phyloP scores from a whole-genome alignment of 2,888 invertebrate species.

The Bembecia ichneumoniformis region DNA sequence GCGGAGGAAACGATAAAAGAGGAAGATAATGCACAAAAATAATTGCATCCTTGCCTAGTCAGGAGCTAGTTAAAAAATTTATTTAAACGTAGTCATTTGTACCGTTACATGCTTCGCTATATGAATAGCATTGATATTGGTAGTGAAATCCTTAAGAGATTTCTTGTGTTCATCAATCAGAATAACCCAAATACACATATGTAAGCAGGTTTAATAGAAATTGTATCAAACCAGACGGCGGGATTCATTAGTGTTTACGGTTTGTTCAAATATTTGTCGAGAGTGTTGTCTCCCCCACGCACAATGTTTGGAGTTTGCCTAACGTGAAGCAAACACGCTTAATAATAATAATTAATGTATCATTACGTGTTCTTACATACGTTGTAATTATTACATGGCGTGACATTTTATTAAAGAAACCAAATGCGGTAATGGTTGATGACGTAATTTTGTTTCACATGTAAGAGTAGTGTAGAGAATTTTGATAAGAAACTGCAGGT shows the following conservation, averaged over 20 bases:
- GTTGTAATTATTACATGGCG: background rate
- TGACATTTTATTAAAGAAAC: background rate
- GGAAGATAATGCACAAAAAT: too few species aligned
- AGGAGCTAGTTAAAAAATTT: too few species aligned
- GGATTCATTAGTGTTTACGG: background rate
- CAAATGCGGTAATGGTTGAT: too few species aligned
- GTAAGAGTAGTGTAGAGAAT: too few species aligned
- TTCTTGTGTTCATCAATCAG: background rate
- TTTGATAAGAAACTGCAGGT: too few species aligned
- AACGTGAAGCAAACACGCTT: background rate
- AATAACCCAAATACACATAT: background rate
- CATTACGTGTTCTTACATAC: background rate
- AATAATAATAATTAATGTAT: background rate
- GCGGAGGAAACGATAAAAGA: too few species aligned
- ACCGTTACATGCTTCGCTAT: too few species aligned
- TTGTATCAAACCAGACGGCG: background rate
- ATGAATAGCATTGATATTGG: too few species aligned
- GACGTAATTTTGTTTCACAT: too few species aligned
- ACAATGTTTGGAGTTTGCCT: background rate
- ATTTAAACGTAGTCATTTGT: too few species aligned
- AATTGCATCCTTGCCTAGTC: too few species aligned
- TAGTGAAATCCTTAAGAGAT: too few species aligned
- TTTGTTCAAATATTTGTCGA: background rate
- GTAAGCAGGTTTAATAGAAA: background rate
- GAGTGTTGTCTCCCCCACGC: background rate